phyloP scores from a whole-genome alignment of 2,113 vertebrate species.

The Jacana jacana region DNA sequence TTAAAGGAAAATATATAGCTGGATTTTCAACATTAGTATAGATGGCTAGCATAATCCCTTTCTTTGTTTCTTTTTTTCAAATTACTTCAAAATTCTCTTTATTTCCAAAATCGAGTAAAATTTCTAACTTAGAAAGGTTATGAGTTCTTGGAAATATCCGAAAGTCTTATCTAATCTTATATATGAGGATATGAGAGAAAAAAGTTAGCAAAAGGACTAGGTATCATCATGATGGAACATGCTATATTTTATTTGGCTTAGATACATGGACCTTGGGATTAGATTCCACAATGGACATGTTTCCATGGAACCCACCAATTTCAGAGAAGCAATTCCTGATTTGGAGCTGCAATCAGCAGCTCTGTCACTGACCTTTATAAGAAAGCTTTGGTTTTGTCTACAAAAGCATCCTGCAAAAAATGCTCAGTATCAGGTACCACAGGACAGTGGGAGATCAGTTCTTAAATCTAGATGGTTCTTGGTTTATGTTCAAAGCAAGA shows the following conservation, averaged over 20 bases:
- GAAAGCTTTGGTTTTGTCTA: not conserved
- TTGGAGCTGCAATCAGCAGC: not conserved
- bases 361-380: not conserved
- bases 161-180: not conserved
- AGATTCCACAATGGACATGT: rapidly evolving
- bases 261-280: not conserved
- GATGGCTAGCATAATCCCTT: too few species aligned
- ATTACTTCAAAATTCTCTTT: not conserved
- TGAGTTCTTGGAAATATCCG: not conserved
- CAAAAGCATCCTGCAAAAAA: not conserved
- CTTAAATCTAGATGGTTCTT: not conserved
- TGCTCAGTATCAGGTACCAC: not conserved
- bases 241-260: not conserved
- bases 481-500: not conserved
- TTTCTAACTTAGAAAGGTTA: not conserved
- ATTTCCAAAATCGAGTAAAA: not conserved
- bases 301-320: not conserved
- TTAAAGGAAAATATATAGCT: not conserved
- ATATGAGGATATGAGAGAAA: not conserved
- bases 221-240: not conserved
- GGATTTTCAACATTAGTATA: not conserved
- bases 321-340: not conserved
- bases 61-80: not conserved
- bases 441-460: not conserved
- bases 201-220: not conserved